Evolutionary conservation across 1,140 invertebrate genomes (phyloP).

Genomic region (Megalopta genalis): DNA sequence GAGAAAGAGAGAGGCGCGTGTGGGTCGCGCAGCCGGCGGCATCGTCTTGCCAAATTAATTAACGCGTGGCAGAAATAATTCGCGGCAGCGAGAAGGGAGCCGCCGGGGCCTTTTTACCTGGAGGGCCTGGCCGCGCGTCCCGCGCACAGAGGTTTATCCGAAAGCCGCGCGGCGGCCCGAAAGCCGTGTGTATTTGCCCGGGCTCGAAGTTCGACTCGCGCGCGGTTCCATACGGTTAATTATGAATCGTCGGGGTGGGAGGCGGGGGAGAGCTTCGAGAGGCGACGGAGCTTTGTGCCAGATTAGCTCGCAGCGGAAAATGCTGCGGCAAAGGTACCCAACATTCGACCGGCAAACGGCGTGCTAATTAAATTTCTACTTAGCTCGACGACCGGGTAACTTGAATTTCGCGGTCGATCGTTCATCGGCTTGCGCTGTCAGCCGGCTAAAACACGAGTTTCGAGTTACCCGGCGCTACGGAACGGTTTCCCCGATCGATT

Average conservation of each 20-base stretch:
- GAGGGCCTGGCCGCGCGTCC: not conserved
- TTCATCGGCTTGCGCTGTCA: constrained; percentile 23
- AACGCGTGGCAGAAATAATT: constrained; percentile 46
- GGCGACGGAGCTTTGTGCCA: not conserved
- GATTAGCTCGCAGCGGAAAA: constrained; percentile 23
- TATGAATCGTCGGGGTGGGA: not conserved
- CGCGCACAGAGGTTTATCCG: not conserved
- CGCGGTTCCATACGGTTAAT: constrained; percentile 19
- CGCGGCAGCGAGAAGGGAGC: not conserved
- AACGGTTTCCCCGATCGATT: no score
- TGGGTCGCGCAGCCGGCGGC: not conserved
- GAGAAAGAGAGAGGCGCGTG: no score
- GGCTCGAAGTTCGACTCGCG: constrained; percentile 1
- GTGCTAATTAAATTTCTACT: constrained; percentile 41
- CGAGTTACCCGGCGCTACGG: not conserved
- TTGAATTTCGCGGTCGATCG: constrained; percentile 35
- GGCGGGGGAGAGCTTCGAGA: not conserved
- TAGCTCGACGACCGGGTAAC: constrained; percentile 19
- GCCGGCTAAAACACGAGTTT: not conserved
- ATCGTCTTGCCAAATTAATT: constrained; percentile 46
- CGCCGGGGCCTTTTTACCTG: not conserved
- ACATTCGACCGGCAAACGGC: constrained; percentile 21
- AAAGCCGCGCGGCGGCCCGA: not conserved
- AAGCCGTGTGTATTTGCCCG: not conserved
- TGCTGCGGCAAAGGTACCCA: constrained; percentile 9